phyloP scores from a whole-genome alignment of 2,888 invertebrate genomes.

The Agrotis ipsilon region DNA sequence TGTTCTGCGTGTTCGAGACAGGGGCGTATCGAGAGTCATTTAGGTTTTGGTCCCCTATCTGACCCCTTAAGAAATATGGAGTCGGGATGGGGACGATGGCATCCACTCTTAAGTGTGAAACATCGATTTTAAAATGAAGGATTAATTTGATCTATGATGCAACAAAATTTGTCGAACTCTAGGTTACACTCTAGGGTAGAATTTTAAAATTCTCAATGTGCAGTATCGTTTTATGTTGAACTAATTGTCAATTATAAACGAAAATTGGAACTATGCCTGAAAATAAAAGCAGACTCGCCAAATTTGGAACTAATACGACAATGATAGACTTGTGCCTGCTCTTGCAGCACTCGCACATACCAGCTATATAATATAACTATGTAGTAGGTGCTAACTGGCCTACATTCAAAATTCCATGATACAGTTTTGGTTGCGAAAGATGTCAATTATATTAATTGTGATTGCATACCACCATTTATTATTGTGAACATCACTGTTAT shows the following conservation, averaged over 20 bases:
- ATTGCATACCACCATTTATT: conserved; percentile 45
- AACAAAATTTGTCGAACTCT: neutral
- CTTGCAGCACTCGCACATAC: neutral
- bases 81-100: conserved; percentile 64
- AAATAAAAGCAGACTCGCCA: conserved; percentile 29
- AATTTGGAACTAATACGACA: conserved; percentile 27
- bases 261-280: conserved; percentile 42
- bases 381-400: conserved; percentile 1
- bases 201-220: neutral
- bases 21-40: conserved; percentile 88
- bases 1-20: conserved; percentile 83
- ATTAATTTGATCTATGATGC: conserved; percentile 10
- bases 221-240: conserved; percentile 15
- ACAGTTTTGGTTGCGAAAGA: conserved; percentile 45
- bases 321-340: conserved; percentile 26
- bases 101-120: conserved; percentile 61
- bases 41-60: conserved; percentile 79
- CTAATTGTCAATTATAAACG: conserved; percentile 22
- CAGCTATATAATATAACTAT: no score
- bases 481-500: conserved; percentile 46
- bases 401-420: conserved; percentile 13
- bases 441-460: conserved; percentile 57
- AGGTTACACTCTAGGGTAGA: neutral
- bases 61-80: conserved; percentile 85
- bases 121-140: conserved; percentile 61